Base-by-base conservation (phyloP, 2,113 vertebrate species). In the Fulmarus glacialis region DNA sequence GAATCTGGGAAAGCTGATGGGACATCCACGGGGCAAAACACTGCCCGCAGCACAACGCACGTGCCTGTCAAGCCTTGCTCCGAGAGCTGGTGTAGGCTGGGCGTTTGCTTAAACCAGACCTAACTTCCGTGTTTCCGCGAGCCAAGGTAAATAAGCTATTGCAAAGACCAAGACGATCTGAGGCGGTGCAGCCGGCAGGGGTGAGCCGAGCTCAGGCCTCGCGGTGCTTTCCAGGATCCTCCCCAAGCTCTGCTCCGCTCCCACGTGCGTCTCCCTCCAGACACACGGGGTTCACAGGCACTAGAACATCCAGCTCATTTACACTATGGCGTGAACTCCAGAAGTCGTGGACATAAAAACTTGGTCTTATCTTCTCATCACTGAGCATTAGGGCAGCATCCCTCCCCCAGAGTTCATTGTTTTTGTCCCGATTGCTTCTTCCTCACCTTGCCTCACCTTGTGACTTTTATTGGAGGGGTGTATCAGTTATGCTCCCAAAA, bases 21-120 rank as follows among this genome's bases (percentile, higher is more conserved):
- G 60, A 34, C 5, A 14, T 38, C 59, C 55, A 66, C 0, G 0
- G 40, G 40, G 47, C 32, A 82, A 66, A 77, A 30, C 55, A 38
- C 27, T 23, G 22, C 12, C 27, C 0, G 0, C 7, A 71, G 19
- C 24, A 36, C 17, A 32, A 42, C 0, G 1, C 6, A 1, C 3
- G 19, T 40, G 45, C 34, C 30, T n/a, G 13, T n/a, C 63, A 73
- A 66, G 59, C 48, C 45, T 87, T 60, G 40, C 55, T 60, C 15
- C 2, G 1, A 53, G 45, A 75, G 45, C 45, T 55, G 47, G 11
- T 42, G 29, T 22, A 64, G 53, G 12, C 22, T 38, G 38, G 17
- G 45, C 15, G 2, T 68, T 78, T 56, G 43, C 68, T 72, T 64
- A 89, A 86, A 58, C 48, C 52, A 80, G 40, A 38, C 23, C 43